A percentile compares a stretch with the other conserved stretches of the same genome.
Evolutionary conservation across 2,888 invertebrate species (phyloP).

Genomic region (Cataglyphis livida): DNA sequence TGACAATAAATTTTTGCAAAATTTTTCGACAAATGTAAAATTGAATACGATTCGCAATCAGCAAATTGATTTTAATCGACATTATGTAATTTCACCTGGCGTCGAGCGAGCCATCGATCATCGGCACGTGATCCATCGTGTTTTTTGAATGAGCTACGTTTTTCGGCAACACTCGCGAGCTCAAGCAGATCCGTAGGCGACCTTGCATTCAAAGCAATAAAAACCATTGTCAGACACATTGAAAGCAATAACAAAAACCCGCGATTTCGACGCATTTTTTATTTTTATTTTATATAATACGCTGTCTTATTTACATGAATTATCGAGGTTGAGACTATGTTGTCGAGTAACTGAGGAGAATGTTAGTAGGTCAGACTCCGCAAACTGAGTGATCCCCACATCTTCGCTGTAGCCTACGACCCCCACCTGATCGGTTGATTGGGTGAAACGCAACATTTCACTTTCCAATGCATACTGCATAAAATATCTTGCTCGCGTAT

Average conservation of each 20-base stretch:
- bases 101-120: slow-evolving; percentile 23
- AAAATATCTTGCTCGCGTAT: neutral
- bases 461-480: slow-evolving; percentile 57
- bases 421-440: slow-evolving; percentile 60
- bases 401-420: slow-evolving; percentile 66
- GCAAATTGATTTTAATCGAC: neutral
- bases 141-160: neutral
- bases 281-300: neutral
- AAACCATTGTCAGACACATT: slow-evolving; percentile 71
- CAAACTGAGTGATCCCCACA: slow-evolving; percentile 76
- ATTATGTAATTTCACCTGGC: slow-evolving; percentile 63
- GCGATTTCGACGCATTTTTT: slow-evolving; percentile 77
- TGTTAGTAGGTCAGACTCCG: slow-evolving; percentile 84
- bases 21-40: neutral
- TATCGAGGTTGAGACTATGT: slow-evolving; percentile 65
- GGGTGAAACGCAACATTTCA: slow-evolving; percentile 58
- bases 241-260: slow-evolving; percentile 69
- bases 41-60: neutral
- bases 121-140: neutral
- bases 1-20: neutral
- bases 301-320: slow-evolving; percentile 53
- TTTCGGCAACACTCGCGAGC: slow-evolving; percentile 17
- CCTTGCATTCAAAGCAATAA: slow-evolving; percentile 73
- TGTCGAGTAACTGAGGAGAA: slow-evolving; percentile 82
- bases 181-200: slow-evolving; percentile 59